Evolutionary conservation across 2,888 invertebrate genomes (phyloP), one percentile per base, ranked within the genome.

Genomic region (Pachymerium ferrugineum): DNA sequence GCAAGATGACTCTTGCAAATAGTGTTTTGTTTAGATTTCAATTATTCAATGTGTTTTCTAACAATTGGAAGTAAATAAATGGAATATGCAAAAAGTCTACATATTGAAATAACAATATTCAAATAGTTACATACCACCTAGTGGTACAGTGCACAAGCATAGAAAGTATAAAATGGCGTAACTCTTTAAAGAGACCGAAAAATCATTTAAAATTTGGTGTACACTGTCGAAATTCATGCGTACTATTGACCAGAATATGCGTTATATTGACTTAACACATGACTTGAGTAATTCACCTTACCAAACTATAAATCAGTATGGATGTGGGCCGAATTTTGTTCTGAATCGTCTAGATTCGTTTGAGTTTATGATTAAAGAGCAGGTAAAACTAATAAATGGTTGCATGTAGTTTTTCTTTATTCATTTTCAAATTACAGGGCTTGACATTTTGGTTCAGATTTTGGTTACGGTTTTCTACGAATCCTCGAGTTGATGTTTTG

Each of bases 241-340:
- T 10, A 10, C 22, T 25, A 28, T 62, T 5, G n/a, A 62, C 62
- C 22, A 62, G 28, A 62, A 14, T 25, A 62, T 62, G 62, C 10
- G 28, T 14, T 62, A 28, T n/a, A n/a, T 62, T 12, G 62, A 62
- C 14, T 25, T 62, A 25, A 25, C 62, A 25, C 1, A 62, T 10
- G 6, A 6, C 28, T 5, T 10, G 8, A 62, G 4, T 25, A 62
- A 28, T 28, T n/a, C 8, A 12, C 62, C 62, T 10, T 62, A n/a
- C 28, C 25, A 62, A 14, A 6, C 6, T 1, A 62, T 62, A 62
- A 12, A 14, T 14, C 5, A 28, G 14, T 28, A 10, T 22, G 62
- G 62, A n/a, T 62, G 62, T 62, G 62, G 62, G 25, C 62, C 62
- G 25, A 62, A 62, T n/a, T 62, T 62, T 62, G 62, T 62, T 62